Base-by-base conservation (phyloP, 2,797 vertebrate species). In the Lutra lutra region DNA sequence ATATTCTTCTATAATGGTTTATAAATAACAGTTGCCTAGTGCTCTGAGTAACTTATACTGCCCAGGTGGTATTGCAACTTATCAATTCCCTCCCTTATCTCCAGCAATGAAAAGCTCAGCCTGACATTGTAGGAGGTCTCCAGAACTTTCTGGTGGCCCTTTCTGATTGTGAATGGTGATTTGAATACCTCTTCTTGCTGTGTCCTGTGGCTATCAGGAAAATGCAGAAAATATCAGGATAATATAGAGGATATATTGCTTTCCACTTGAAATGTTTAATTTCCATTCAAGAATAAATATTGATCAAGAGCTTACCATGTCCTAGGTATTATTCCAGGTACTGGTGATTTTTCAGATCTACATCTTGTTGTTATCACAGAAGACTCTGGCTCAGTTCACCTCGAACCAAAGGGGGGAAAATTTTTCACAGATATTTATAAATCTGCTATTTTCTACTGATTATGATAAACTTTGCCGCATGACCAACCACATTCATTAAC, bases 241-340 rank as follows among this genome's bases (percentile, higher is more conserved):
- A 85, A 88, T 40, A 6, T 38, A 80, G 56, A 86, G n/a, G 14
- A 78, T 73, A 18, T 18, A 43, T 60, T 84, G 48, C 7, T 93
- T 92, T 86, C 35, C 17, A 75, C 64, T 58, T 94, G 21, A 73
- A 95, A 66, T 91, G 35, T 78, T 95, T 90, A 32, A 64, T 86
- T 83, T 84, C 35, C 60, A 73, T 40, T 66, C 25, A 87, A 95
- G 32, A 89, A 84, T 95, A 64, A 95, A 66, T 58, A 60, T 56
- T 90, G 11, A 72, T 75, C 35, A 51, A 89, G 68, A 66, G 51
- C 14, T 75, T 79, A 60, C 46, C 48, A 23, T 54, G 43, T 18
- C 35, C 48, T 60, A 77, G 75, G 43, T 23, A 58, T 82, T 66
- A 77, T 38, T 92, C 23, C 87, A 90, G 77, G 20, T 54, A 40